A percentile compares a stretch with the other conserved stretches of the same genome.
phyloP scores from a whole-genome alignment of 2,113 vertebrate genomes.

The Coturnix japonica region DNA sequence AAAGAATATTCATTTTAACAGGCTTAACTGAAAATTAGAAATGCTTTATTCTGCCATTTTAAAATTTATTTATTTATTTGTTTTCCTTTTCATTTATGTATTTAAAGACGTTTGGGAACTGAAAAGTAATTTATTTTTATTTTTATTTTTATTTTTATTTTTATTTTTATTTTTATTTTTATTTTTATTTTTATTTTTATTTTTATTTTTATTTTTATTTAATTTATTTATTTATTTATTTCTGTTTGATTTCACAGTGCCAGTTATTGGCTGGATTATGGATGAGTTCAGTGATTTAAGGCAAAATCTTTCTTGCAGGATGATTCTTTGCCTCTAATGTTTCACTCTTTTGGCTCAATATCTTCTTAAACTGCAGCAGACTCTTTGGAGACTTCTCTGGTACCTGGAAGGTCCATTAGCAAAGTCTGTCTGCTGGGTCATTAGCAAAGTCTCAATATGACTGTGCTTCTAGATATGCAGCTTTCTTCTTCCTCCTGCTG shows the following conservation, averaged over 20 bases:
- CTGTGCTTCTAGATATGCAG: not conserved
- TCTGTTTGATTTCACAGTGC: not conserved
- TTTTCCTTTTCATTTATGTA: not conserved
- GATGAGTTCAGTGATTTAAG: not conserved
- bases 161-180: too few relatives aligned
- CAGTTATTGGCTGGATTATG: not conserved
- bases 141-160: too few relatives aligned
- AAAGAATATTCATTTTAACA: not conserved
- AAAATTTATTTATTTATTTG: too few relatives aligned
- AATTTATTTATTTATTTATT: not conserved
- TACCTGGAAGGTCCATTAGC: not conserved
- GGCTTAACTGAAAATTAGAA: not conserved
- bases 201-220: too few relatives aligned
- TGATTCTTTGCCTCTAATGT: not conserved
- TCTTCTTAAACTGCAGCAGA: not conserved
- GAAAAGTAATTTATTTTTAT: not conserved
- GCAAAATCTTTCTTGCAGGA: not conserved
- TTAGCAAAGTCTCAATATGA: not conserved
- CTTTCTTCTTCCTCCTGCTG: not conserved
- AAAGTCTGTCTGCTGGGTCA: not conserved
- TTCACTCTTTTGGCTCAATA: not conserved
- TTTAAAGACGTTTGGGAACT: not conserved
- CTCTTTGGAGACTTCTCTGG: not conserved
- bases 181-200: too few relatives aligned
- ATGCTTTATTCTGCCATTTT: not conserved